Evolutionary conservation across 2,797 vertebrate species (phyloP), one percentile per base, ranked within the genome.

Genomic region (Hoplostethus atlanticus): DNA sequence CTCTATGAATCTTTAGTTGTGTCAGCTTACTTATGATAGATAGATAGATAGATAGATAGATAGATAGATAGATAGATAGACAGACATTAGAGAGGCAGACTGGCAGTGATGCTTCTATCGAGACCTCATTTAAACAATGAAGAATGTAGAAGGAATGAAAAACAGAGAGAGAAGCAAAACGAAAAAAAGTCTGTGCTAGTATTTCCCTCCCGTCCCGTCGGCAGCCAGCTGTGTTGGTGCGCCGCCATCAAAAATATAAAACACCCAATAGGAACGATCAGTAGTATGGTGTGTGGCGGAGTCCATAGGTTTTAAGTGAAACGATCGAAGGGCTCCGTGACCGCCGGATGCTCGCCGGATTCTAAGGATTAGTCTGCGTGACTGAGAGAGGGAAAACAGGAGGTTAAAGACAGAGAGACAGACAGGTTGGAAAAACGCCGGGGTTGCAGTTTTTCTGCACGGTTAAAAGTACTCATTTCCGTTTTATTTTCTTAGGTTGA

Each of bases 221-320:
- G 77, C 77, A 74, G 82, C 69, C 92, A 89, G 86, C 87, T 91
- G 79, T 79, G 73, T 75, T 91, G 91, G 86, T 84, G 44, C 6
- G 30, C 44, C 40, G 75, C 89, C 90, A 92, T 73, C 38, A 28
- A 68, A 87, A 92, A 92, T 60, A 90, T 28, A 52, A 77, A 68
- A 74, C 47, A 64, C 36, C 71, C 69, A 82, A 80, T 56, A 85
- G 75, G 86, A 87, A 81, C 71, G 81, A 64, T 82, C 63, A 61
- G 52, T 71, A 78, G 75, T 77, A 79, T 67, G 73, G 79, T 76
- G 77, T 76, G 84, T 53, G n/a, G 75, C 63, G 53, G 76, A 73
- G 64, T 62, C 62, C 25, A 50, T 50, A 71, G 46, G 68, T 81
- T 71, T 73, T 53, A 64, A 68, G 50, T 58, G 75, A 81, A 46